Conservation (phyloP, 2,888 invertebrate species). For the Temnothorax rugatulus region DNA sequence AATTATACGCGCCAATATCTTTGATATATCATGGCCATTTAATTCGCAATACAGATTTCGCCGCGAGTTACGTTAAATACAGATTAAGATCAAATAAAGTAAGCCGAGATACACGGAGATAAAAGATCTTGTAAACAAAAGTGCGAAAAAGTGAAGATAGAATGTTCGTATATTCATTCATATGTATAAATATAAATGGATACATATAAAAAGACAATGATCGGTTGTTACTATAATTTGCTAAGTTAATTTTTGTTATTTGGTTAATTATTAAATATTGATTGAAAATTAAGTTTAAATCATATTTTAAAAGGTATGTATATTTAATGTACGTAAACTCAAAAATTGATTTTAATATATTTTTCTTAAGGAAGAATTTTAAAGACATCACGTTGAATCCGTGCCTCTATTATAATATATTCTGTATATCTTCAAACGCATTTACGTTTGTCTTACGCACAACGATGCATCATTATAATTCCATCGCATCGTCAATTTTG, state of each 20-base stretch:
- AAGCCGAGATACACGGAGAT: background rate
- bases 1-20: slow-evolving; percentile 24
- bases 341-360: slow-evolving; percentile 12
- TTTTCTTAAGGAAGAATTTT: background rate
- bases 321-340: background rate
- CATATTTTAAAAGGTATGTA: background rate
- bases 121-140: background rate
- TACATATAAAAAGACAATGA: no score
- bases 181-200: background rate
- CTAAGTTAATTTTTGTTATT: background rate
- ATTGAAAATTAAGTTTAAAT: background rate
- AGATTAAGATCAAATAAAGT: background rate
- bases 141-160: background rate
- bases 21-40: background rate
- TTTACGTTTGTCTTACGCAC: background rate
- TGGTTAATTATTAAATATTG: background rate
- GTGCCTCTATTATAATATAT: background rate
- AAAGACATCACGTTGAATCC: background rate
- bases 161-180: background rate
- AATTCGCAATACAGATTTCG: background rate
- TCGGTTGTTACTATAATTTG: background rate
- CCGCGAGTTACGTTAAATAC: background rate
- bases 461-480: background rate
- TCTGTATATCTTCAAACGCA: background rate
- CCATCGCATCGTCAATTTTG: background rate